Conservation (phyloP, 1,140 invertebrate species). For the Thaumetopoea pityocampa region DNA sequence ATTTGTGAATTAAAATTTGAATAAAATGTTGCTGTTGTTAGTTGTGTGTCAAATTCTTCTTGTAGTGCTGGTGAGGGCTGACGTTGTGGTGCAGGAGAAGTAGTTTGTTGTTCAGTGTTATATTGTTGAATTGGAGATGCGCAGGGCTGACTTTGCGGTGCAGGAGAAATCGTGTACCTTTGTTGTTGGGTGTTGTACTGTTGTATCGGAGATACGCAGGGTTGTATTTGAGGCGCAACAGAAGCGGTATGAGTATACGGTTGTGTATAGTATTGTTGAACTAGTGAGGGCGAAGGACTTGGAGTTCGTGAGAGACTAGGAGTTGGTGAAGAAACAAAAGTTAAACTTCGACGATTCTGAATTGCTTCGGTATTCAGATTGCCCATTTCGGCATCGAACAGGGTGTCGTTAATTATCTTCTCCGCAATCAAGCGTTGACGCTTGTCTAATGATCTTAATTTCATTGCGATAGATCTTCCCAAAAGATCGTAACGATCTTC, state of each 20-base stretch:
- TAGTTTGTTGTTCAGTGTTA: too few species aligned
- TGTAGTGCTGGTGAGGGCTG: too few species aligned
- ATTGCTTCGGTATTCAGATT: conserved; percentile 4
- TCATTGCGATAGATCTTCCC: background rate
- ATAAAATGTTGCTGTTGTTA: too few species aligned
- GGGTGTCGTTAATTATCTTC: conserved; percentile 3
- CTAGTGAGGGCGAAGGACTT: conserved; percentile 3
- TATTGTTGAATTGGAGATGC: too few species aligned
- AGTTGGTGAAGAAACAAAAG: conserved; percentile 3
- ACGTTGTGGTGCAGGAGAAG: too few species aligned
- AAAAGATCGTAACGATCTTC: conserved; percentile 1
- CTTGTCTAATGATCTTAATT: conserved; percentile 4
- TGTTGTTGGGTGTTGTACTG: too few species aligned
- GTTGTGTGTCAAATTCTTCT: too few species aligned
- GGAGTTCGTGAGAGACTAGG: conserved; percentile 4
- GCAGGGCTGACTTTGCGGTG: too few species aligned
- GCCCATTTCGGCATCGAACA: conserved; percentile 5
- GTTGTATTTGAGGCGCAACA: too few species aligned
- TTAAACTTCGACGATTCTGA: conserved; percentile 5
- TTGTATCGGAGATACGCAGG: too few species aligned
- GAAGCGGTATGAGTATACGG: conserved; percentile 1
- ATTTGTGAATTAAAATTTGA: too few species aligned
- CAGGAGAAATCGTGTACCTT: too few species aligned
- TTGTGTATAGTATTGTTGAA: conserved; percentile 2
- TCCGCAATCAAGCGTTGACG: background rate